Evolutionary conservation across 1,140 invertebrate species (phyloP), one percentile per base, ranked within the genome.

Genomic region (Pseudomyrmex gracilis): DNA sequence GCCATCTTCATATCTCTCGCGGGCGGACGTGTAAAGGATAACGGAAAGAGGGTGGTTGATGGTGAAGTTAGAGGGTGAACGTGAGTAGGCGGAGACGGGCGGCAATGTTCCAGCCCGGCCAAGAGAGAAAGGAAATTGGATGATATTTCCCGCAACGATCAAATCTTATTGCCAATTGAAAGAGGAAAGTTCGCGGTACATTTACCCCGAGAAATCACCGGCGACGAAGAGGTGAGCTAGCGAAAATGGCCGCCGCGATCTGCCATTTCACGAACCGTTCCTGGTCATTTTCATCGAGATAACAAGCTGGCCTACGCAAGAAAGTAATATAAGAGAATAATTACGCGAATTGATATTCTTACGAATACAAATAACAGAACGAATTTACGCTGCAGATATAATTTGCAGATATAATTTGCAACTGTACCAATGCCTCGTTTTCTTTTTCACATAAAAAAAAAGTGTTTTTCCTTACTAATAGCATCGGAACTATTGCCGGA

Each of bases 101-200:
- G 64, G 88, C 85, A 88, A 89, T 87, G 85, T 85, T 86, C 82
- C 73, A 43, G 64, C 49, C 17, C 70, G 70, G 64, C 68, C 73
- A 86, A 49, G 70, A 82, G 71, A 88, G 87, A 92, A 93, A 92
- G 92, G 91, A 94, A 93, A 94, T 93, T 94, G 93, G 92, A 93
- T 91, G 93, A 93, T 92, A 93, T 94, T 94, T 93, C 88, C 91
- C 89, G 90, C 89, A 92, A 93, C 93, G 91, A 94, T 94, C 92
- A 93, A 93, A 93, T 93, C 91, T 94, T 93, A 93, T 93, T 92
- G 91, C 91, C 90, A 93, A 93, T 93, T 92, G 91, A 93, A 93
- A 93, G 91, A 92, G 91, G 89, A 93, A 94, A 93, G 89, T 93
- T 93, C 90, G 90, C 89, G 90, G 89, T 91, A 92, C 91, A 91